Percentiles rank a stretch among this genome's conserved stretches.
Evolutionary conservation across 2,113 vertebrate species (phyloP).

Genomic region (Marcusenius ussheri): DNA sequence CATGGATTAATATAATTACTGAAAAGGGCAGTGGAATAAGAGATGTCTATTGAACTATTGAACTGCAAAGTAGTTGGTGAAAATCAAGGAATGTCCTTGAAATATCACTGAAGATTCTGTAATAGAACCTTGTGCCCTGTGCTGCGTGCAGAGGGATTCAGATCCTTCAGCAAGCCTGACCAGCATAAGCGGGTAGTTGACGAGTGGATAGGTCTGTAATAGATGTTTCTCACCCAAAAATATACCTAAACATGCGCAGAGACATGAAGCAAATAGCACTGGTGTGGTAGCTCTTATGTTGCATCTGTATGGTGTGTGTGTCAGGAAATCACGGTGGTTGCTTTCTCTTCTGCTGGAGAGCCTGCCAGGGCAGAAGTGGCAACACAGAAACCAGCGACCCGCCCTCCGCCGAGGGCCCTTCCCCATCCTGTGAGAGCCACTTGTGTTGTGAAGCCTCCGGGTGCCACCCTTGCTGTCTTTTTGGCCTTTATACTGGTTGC

Average conservation of each 20-base stretch:
- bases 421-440: not conserved
- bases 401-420: not conserved
- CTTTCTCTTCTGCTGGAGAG: not conserved
- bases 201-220: not conserved
- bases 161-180: not conserved
- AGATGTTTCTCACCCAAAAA: not conserved
- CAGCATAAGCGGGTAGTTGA: not conserved
- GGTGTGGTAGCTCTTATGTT: not conserved
- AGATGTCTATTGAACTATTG: not conserved
- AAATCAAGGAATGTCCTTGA: not conserved
- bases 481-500: not conserved
- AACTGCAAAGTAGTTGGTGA: not conserved
- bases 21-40: not conserved
- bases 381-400: not conserved
- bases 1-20: slow-evolving; percentile 4
- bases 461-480: not conserved
- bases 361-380: not conserved
- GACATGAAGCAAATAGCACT: not conserved
- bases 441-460: not conserved
- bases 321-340: not conserved
- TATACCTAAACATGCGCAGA: not conserved
- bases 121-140: not conserved
- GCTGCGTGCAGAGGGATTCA: not conserved
- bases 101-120: not conserved
- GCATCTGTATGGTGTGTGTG: not conserved